These are phyloP conservation scores for Paramormyrops hopkinsi DNA, from an alignment of 2,797 vertebrate species.

Conservation along the genomic window DNA sequence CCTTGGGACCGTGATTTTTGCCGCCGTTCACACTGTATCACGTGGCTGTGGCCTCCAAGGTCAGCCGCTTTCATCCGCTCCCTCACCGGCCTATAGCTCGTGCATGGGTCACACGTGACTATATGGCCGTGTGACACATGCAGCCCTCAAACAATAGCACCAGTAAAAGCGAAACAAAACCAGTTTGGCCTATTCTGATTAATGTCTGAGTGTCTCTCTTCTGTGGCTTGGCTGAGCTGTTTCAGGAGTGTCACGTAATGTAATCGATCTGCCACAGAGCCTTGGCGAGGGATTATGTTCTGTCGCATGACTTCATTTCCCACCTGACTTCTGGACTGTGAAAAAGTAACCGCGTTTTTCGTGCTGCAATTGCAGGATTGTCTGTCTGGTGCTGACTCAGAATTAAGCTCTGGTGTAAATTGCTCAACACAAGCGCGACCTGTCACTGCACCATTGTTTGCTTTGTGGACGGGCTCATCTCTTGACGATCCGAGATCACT, in stretches of 20 bases:
- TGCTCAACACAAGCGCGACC: neutral
- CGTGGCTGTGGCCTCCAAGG: neutral
- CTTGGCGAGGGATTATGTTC: neutral
- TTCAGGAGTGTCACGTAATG: neutral
- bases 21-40: neutral
- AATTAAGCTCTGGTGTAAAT: neutral
- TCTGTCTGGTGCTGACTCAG: neutral
- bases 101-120: neutral
- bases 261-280: neutral
- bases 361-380: neutral
- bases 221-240: neutral
- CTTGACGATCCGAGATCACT: neutral
- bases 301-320: neutral
- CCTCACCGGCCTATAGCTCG: neutral
- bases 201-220: neutral
- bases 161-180: neutral
- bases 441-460: neutral
- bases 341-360: neutral
- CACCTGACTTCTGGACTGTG: constrained; percentile 1
- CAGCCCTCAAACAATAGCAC: neutral
- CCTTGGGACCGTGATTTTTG: neutral
- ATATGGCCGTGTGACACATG: neutral
- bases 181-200: neutral
- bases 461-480: neutral
- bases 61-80: neutral